These are phyloP conservation scores for Drosophila bipectinata DNA, from an alignment of 1,140 invertebrate species.

Conservation along the genomic window DNA sequence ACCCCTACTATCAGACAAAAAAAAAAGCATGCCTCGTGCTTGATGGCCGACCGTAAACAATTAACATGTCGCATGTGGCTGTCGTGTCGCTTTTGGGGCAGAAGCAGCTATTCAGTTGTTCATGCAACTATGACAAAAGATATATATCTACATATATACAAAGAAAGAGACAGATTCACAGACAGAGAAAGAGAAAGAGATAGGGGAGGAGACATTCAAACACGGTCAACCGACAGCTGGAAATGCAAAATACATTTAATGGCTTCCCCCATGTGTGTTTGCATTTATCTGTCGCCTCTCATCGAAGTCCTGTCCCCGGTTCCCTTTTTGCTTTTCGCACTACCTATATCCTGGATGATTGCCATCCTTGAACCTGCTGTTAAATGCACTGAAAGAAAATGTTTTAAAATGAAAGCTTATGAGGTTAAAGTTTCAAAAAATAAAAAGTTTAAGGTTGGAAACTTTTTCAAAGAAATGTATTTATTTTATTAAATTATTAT, in stretches of 20 bases:
- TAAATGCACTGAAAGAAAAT: background rate
- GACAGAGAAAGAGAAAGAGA: background rate
- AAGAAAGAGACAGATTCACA: constrained; percentile 1
- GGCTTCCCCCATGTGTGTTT: constrained; percentile 17
- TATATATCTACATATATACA: background rate
- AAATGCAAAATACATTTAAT: constrained; percentile 37
- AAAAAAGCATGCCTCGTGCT: constrained; percentile 12
- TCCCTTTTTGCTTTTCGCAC: background rate
- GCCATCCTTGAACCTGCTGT: constrained; percentile 4
- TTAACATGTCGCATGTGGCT: constrained; percentile 60
- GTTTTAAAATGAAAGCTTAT: background rate
- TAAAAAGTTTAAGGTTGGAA: too few relatives aligned
- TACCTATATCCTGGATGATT: constrained; percentile 14
- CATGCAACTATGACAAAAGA: constrained; percentile 9
- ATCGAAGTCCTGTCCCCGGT: constrained; percentile 2
- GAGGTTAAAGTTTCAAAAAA: too few relatives aligned
- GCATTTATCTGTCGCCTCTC: constrained; percentile 15
- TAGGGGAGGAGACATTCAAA: background rate
- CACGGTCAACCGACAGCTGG: constrained; percentile 12
- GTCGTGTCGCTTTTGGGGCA: constrained; percentile 11
- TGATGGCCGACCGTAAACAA: constrained; percentile 44
- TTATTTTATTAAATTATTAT: too few relatives aligned
- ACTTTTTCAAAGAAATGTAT: too few relatives aligned
- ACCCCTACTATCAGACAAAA: constrained; percentile 5
- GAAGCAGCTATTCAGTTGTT: constrained; percentile 12